These are phyloP conservation scores for Aegithalos caudatus DNA, from an alignment of 2,113 vertebrate genomes.

Conservation along the genomic window DNA sequence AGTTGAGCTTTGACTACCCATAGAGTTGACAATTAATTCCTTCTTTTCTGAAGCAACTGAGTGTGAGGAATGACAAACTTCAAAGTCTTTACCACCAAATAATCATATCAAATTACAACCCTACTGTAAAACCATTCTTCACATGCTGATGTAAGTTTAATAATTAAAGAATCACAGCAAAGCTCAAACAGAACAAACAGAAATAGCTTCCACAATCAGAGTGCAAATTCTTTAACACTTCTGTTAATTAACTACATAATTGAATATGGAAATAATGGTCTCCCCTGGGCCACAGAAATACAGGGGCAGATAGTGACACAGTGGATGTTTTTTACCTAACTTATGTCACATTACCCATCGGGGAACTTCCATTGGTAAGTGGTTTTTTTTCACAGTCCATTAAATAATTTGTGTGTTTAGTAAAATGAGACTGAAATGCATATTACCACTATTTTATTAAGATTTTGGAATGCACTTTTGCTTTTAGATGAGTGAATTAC, in stretches of 20 bases:
- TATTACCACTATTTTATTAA: background rate
- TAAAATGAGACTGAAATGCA: background rate
- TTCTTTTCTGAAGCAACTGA: background rate
- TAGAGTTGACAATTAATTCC: background rate
- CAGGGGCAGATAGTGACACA: background rate
- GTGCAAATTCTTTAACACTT: constrained; percentile 15
- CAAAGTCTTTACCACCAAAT: background rate
- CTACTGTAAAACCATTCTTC: background rate
- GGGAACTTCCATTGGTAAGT: background rate
- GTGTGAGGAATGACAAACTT: background rate
- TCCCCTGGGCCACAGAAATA: background rate
- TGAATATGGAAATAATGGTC: background rate
- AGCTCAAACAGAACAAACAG: background rate
- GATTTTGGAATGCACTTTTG: background rate
- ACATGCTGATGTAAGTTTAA: background rate
- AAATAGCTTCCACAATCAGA: background rate
- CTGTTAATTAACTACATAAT: background rate
- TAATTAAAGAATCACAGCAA: background rate
- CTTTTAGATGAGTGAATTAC: background rate
- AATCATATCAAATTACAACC: background rate
- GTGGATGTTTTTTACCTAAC: background rate
- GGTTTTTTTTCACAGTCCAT: background rate
- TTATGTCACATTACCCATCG: rapidly evolving
- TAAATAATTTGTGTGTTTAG: background rate
- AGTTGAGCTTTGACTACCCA: background rate